phyloP scores from a whole-genome alignment of 2,888 invertebrate species.

The Antheraea assamensis region DNA sequence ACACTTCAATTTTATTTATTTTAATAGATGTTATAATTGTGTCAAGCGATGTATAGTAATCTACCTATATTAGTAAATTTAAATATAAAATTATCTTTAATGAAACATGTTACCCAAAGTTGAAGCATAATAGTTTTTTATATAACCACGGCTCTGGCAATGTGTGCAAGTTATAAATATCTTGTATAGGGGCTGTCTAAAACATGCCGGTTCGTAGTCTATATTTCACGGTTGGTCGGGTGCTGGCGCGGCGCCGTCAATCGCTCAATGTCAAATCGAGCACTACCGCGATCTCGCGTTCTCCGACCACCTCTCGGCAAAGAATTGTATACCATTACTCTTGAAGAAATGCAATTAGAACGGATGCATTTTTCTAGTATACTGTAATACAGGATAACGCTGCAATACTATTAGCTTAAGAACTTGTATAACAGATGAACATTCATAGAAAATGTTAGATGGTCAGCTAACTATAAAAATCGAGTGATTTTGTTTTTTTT shows the following conservation, averaged over 20 bases:
- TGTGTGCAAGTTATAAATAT: slow-evolving; percentile 31
- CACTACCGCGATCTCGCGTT: slow-evolving; percentile 56
- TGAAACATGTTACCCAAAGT: neutral
- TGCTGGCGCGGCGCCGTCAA: slow-evolving; percentile 52
- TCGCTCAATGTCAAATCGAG: slow-evolving; percentile 69
- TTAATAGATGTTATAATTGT: too few species aligned
- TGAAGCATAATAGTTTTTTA: neutral
- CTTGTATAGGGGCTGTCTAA: slow-evolving; percentile 44
- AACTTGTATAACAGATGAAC: too few species aligned
- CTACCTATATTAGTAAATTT: neutral
- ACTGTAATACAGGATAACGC: slow-evolving; percentile 53
- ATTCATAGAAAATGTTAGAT: too few species aligned
- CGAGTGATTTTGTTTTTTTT: too few species aligned
- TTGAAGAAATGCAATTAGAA: slow-evolving; percentile 71
- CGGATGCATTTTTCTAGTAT: slow-evolving; percentile 63
- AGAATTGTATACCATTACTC: slow-evolving; percentile 73
- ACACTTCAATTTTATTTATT: too few species aligned
- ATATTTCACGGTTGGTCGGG: slow-evolving; percentile 59
- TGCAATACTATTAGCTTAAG: slow-evolving; percentile 53
- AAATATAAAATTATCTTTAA: neutral
- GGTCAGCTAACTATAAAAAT: too few species aligned
- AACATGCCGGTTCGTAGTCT: slow-evolving; percentile 54
- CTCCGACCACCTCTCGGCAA: slow-evolving; percentile 56
- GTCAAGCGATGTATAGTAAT: neutral
- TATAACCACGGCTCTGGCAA: slow-evolving; percentile 33